Percentiles rank a stretch among this genome's conserved stretches.
phyloP scores from a whole-genome alignment of 2,113 vertebrate genomes.

The Ifrita kowaldi region DNA sequence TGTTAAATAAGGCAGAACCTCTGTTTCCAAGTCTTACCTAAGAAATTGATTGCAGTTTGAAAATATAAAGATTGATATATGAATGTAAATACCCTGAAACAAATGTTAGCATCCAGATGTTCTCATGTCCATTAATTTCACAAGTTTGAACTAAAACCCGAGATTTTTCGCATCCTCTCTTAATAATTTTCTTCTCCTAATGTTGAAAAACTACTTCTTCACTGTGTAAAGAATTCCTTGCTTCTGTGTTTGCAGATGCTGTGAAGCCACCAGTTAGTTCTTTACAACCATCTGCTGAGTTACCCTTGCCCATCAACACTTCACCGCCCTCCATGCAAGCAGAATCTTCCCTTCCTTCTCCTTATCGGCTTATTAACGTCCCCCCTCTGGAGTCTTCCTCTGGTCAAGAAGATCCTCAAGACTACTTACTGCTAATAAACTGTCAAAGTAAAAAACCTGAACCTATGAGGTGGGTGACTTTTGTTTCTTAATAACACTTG shows the following conservation, averaged over 20 bases:
- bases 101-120: background rate
- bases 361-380: slow-evolving; percentile 90
- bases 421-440: slow-evolving; percentile 95
- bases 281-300: slow-evolving; percentile 77
- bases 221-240: background rate
- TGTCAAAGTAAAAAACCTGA: slow-evolving; percentile 99
- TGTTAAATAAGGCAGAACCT: background rate
- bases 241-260: slow-evolving; percentile 69
- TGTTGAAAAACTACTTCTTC: background rate
- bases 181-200: background rate
- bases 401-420: slow-evolving; percentile 92
- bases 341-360: slow-evolving; percentile 83
- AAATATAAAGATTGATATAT: background rate
- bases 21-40: background rate
- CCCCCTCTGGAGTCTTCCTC: slow-evolving; percentile 85
- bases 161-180: background rate
- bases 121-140: background rate
- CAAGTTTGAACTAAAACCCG: background rate
- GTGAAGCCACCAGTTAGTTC: slow-evolving; percentile 83
- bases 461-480: slow-evolving; percentile 80
- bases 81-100: background rate
- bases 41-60: background rate
- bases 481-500: background rate
- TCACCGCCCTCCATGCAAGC: slow-evolving; percentile 65
- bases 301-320: slow-evolving; percentile 75